Base-by-base conservation (phyloP, 2,113 vertebrate species). In the Lepus americanus region DNA sequence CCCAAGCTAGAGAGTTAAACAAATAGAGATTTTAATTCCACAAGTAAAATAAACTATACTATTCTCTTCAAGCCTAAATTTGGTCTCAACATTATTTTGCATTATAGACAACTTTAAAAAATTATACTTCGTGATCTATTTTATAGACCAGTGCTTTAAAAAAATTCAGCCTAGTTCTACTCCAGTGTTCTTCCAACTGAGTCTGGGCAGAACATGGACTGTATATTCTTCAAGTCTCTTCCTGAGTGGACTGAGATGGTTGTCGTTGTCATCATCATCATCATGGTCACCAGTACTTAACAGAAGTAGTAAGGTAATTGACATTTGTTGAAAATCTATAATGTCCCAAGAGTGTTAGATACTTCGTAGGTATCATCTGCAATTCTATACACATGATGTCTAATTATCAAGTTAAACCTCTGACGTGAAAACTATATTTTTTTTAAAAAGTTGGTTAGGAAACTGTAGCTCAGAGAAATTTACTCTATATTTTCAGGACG, bases 61-160 rank as follows among this genome's bases (percentile, higher is more conserved):
- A 22, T 83, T 87, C 63, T 77, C 36, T 63, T 94, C 63, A 87
- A 87, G 20, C 2, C 3, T 87, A 29, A 79, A 31, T 78, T 90
- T 86, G 67, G 87, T 33, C 23, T 92, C 59, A 89, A 67, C 73
- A 33, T 87, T 89, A 17, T 87, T 87, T 83, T 72, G 4, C 31
- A 89, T 59, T 59, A 90, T 27, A 92, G 2, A 49, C 86, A 12
- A 36, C 36, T 93, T 63, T 5, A 3, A 49, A 72, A 90, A 82
- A 19, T 17, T 72, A 55, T 22, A 72, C 83, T 78, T 78, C 33
- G 78, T 19, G 44, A 83, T 51, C 67, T 0, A 83, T 9, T 67
- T 61, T 20, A 87, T n/a, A 63, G 36, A 67, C 16, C 29, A 22
- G 39, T 14, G 22, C 49, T 84, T 36, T 29, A 80, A 77, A 17